Conservation (phyloP, 2,797 vertebrate genomes). For the Eulemur mongoz region DNA sequence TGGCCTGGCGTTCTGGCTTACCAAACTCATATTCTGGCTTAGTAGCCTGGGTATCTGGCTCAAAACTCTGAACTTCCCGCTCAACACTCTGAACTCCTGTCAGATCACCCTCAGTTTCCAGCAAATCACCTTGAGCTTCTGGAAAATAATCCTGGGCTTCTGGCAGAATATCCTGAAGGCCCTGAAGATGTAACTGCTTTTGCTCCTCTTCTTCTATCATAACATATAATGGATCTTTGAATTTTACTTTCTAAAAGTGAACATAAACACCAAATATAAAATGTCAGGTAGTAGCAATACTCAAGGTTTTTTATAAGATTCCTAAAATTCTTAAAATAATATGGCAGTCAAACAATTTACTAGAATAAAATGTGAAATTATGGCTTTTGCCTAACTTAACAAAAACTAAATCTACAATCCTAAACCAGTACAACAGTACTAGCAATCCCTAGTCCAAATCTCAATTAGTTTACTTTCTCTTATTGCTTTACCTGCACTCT, state of each 20-base stretch:
- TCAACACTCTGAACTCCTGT: background rate
- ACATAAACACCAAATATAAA: constrained; percentile 64
- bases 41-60: background rate
- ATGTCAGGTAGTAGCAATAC: constrained; percentile 24
- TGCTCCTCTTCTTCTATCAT: constrained; percentile 58
- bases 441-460: background rate
- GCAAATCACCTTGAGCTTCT: background rate
- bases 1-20: background rate
- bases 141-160: constrained; percentile 44
- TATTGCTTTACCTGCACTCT: constrained; percentile 67
- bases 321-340: constrained; percentile 45
- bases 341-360: constrained; percentile 27
- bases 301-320: background rate
- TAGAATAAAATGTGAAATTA: constrained; percentile 50
- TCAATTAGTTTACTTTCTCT: constrained; percentile 15
- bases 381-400: background rate
- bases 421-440: background rate
- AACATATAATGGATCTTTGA: constrained; percentile 71
- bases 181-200: background rate
- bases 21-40: background rate
- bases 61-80: background rate
- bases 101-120: background rate
- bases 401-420: constrained; percentile 7
- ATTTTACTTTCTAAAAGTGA: constrained; percentile 74
- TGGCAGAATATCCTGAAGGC: background rate